Conservation (phyloP, 1,140 invertebrate species). For the Diachasma alloeum region DNA sequence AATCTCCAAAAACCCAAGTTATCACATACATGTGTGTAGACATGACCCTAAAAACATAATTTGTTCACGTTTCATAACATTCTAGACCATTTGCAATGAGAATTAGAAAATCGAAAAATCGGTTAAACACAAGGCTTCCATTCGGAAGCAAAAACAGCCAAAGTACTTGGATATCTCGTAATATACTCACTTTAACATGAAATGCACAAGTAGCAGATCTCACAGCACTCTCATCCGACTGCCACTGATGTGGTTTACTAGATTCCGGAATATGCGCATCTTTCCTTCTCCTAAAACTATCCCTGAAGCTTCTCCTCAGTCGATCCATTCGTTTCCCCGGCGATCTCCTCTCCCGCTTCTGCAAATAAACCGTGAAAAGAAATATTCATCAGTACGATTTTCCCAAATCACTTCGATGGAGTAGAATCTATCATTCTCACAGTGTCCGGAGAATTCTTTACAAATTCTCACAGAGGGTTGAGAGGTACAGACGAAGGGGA, state of each 20-base stretch:
- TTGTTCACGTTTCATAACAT: too few species aligned
- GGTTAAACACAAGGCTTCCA: too few species aligned
- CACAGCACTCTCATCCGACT: slow-evolving; percentile 96
- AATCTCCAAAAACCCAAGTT: too few species aligned
- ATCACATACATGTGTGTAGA: too few species aligned
- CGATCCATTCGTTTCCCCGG: slow-evolving; percentile 87
- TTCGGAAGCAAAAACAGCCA: too few species aligned
- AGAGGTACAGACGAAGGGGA: slow-evolving; percentile 12
- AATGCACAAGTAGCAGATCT: slow-evolving; percentile 95
- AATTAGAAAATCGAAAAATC: too few species aligned
- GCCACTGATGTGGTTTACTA: slow-evolving; percentile 97
- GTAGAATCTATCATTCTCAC: not conserved
- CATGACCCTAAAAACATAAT: too few species aligned
- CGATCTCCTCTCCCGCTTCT: slow-evolving; percentile 71
- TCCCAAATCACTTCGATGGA: not conserved
- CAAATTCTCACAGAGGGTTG: not conserved
- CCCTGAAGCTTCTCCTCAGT: slow-evolving; percentile 88
- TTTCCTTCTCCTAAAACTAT: slow-evolving; percentile 88
- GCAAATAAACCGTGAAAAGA: slow-evolving; percentile 36
- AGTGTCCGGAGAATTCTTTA: not conserved
- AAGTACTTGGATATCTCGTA: too few species aligned
- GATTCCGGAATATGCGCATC: slow-evolving; percentile 83
- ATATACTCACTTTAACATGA: slow-evolving; percentile 82
- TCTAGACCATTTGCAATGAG: too few species aligned
- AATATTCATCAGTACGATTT: not conserved